These are phyloP conservation scores for Asobara japonica DNA, from an alignment of 1,140 invertebrate genomes.

Conservation along the genomic window DNA sequence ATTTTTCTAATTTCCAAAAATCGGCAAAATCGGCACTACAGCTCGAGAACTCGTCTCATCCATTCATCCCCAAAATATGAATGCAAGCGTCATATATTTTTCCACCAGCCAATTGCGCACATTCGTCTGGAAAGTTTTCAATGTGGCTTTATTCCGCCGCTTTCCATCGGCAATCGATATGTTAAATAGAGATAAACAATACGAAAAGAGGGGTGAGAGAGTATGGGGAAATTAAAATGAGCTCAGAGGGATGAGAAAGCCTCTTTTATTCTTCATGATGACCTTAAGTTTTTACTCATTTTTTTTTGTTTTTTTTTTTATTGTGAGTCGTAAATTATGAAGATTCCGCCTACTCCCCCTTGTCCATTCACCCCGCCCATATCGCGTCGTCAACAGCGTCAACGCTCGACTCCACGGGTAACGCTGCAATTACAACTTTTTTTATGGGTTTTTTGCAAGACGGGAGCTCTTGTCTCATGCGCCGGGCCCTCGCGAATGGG, in stretches of 20 bases:
- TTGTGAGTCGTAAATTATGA: conserved; percentile 34
- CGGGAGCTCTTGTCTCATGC: not conserved
- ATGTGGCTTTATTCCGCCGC: not conserved
- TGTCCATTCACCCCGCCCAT: conserved; percentile 14
- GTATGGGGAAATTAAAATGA: not conserved
- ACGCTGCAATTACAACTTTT: conserved; percentile 36
- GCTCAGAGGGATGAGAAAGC: not conserved
- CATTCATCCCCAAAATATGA: not conserved
- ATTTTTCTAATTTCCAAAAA: too few species aligned
- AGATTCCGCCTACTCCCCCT: conserved; percentile 28
- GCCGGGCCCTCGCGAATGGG: not conserved
- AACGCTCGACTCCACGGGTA: conserved; percentile 3
- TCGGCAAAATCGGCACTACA: too few species aligned
- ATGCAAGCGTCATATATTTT: not conserved
- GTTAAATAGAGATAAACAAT: conserved; percentile 2
- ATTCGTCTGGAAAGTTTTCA: not conserved
- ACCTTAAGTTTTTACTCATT: not conserved
- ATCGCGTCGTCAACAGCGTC: conserved; percentile 3
- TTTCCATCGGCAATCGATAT: conserved; percentile 1
- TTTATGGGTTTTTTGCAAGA: not conserved
- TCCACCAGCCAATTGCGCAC: not conserved
- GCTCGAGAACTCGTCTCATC: too few species aligned
- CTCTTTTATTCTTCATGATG: not conserved
- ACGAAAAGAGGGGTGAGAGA: not conserved
- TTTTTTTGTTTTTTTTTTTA: conserved; percentile 20